Conservation (phyloP, 2,888 invertebrate species). For the Euplexia lucipara region DNA sequence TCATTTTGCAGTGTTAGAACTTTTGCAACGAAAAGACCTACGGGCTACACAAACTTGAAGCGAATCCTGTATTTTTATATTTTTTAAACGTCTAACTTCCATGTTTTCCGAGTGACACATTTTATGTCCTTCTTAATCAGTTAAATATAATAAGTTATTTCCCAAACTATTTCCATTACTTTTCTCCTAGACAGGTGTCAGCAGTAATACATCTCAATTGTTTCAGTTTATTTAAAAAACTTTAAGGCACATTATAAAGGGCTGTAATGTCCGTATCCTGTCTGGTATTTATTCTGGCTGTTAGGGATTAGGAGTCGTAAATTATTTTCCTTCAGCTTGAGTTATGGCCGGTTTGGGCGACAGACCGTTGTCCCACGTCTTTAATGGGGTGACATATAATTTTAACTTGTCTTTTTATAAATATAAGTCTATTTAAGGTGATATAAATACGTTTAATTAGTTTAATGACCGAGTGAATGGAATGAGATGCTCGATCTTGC, state of each 20-base stretch:
- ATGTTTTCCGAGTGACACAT: not conserved
- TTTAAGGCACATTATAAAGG: conserved; percentile 78
- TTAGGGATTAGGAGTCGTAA: conserved; percentile 82
- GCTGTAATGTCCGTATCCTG: conserved; percentile 82
- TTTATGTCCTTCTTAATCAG: conserved; percentile 17
- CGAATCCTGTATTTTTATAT: not conserved
- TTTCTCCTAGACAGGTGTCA: conserved; percentile 53
- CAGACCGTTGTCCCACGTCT: conserved; percentile 82
- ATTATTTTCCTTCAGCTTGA: conserved; percentile 84
- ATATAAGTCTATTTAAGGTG: conserved; percentile 66
- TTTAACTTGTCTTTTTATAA: conserved; percentile 67
- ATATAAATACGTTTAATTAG: conserved; percentile 62
- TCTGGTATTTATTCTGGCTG: conserved; percentile 79
- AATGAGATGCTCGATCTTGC: conserved; percentile 2
- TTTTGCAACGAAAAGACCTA: not conserved
- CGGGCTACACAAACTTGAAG: not conserved
- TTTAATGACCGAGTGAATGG: conserved; percentile 60
- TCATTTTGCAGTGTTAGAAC: not conserved
- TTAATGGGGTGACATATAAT: conserved; percentile 79
- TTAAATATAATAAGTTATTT: conserved; percentile 23
- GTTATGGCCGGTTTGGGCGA: conserved; percentile 79
- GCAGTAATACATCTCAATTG: conserved; percentile 66
- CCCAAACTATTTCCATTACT: conserved; percentile 18
- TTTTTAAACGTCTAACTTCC: not conserved
- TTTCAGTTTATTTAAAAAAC: conserved; percentile 77